Percentiles rank a stretch among this genome's conserved stretches.
phyloP scores from a whole-genome alignment of 2,797 vertebrate genomes.

The Jordanella pulchra region DNA sequence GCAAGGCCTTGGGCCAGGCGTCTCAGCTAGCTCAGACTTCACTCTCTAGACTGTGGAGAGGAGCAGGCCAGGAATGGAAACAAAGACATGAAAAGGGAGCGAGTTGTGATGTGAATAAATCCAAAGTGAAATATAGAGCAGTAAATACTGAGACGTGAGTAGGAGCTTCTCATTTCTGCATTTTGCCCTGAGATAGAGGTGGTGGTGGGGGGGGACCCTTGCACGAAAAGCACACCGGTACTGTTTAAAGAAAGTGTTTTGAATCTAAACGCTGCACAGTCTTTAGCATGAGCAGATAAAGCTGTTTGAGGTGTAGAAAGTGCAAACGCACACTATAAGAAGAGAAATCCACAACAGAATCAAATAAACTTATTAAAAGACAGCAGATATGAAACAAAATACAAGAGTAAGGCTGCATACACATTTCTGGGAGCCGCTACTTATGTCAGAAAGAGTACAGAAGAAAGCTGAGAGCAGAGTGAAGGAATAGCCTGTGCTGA shows the following conservation, averaged over 20 bases:
- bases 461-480: constrained; percentile 33
- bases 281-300: constrained; percentile 31
- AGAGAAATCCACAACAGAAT: constrained; percentile 15
- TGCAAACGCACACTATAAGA: constrained; percentile 7
- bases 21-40: constrained; percentile 75
- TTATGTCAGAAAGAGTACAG: constrained; percentile 30
- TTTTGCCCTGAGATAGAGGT: constrained; percentile 62
- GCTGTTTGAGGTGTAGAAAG: constrained; percentile 1
- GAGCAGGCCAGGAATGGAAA: constrained; percentile 64
- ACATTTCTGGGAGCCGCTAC: neutral
- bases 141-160: constrained; percentile 60
- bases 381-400: constrained; percentile 6
- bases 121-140: constrained; percentile 66
- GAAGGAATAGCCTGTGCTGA: constrained; percentile 56
- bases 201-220: constrained; percentile 51
- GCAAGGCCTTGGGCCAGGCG: constrained; percentile 73
- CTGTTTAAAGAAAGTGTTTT: constrained; percentile 48
- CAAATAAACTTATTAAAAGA: constrained; percentile 11
- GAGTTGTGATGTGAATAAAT: constrained; percentile 66
- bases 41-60: constrained; percentile 69
- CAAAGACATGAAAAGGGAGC: constrained; percentile 68
- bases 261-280: constrained; percentile 45
- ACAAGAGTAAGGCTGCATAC: neutral
- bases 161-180: constrained; percentile 57
- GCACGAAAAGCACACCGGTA: constrained; percentile 19